Evolutionary conservation across 2,888 invertebrate genomes (phyloP).

Genomic region (Caenorhabditis sulstoni): DNA sequence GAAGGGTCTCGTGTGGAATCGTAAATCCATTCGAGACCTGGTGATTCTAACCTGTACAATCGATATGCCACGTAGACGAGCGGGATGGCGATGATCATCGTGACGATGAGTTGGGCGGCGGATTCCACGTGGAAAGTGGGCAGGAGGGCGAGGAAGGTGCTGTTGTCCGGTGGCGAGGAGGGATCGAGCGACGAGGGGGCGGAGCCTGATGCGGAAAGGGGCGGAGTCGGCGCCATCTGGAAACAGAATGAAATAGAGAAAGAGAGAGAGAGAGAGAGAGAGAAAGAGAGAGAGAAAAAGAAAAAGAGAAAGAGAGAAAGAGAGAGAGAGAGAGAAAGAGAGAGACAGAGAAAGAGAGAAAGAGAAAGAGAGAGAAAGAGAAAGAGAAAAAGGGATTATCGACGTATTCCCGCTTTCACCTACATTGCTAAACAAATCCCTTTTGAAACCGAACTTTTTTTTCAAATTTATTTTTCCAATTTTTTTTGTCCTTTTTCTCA

Average conservation of each 20-base stretch:
- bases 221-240: conserved; percentile 57
- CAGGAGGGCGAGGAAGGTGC: conserved; percentile 25
- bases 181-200: conserved; percentile 23
- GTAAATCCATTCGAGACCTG: too few relatives aligned
- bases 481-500: too few relatives aligned
- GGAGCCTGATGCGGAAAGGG: conserved; percentile 12
- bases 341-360: conserved; percentile 4
- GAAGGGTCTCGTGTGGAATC: too few relatives aligned
- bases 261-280: not conserved
- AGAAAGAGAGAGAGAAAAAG: not conserved
- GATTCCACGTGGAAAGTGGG: conserved; percentile 45
- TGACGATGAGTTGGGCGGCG: conserved; percentile 31
- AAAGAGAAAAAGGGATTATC: too few relatives aligned
- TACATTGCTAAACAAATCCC: too few relatives aligned
- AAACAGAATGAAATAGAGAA: not conserved
- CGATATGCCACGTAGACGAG: conserved; percentile 63
- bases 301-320: not conserved
- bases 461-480: too few relatives aligned
- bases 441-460: too few relatives aligned
- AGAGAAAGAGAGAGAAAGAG: too few relatives aligned
- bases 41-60: too few relatives aligned
- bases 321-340: conserved; percentile 2
- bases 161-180: conserved; percentile 19
- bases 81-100: conserved; percentile 63
- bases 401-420: too few relatives aligned